Evolutionary conservation across 2,113 vertebrate genomes (phyloP), one percentile per base, ranked within the genome.

Genomic region (Cnemophilus loriae): DNA sequence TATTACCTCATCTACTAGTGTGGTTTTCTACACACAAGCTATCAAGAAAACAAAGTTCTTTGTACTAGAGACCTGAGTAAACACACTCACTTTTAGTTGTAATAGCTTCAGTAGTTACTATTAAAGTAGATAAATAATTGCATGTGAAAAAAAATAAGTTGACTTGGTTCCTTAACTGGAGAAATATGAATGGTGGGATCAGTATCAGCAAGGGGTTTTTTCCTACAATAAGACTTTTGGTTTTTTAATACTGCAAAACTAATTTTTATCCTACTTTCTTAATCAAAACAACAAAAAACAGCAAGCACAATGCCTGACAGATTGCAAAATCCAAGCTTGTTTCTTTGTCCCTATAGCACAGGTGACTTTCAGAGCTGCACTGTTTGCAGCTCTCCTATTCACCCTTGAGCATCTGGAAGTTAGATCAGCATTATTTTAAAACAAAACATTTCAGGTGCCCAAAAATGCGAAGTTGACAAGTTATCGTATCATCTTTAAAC

Each of bases 361-460:
- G 81, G 78, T 70, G 79, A 90, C 90, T 83, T 96, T 69, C 61
- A 95, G 59, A 91, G 63, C 30, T 79, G 89, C 85, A 74, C 8
- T 37, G 33, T 65, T 74, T 44, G 59, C 75, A 95, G 35, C 63
- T 90, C 42, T 79, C 33, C 30, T 37, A n/a, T 23, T 44, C 39
- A 90, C 17, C 50, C 24, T 15, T 23, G 27, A 91, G 37, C 67
- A 90, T 50, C 63, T 88, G 74, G 46, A 91, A 87, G 42, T 79
- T 42, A 33, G 19, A 67, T 94, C 71, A 95, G 87, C 87, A 88
- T 59, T 85, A 83, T 92, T 94, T 84, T 67, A 28, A 74, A 69
- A 76, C 1, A 1, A 82, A 89, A 64, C 4, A 69, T 70, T 84
- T 67, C 84, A 93, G 39, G 56, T 93, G 67, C 46, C 42, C 33